These are phyloP conservation scores for Osmerus mordax DNA, from an alignment of 2,113 vertebrate genomes.

Conservation along the genomic window DNA sequence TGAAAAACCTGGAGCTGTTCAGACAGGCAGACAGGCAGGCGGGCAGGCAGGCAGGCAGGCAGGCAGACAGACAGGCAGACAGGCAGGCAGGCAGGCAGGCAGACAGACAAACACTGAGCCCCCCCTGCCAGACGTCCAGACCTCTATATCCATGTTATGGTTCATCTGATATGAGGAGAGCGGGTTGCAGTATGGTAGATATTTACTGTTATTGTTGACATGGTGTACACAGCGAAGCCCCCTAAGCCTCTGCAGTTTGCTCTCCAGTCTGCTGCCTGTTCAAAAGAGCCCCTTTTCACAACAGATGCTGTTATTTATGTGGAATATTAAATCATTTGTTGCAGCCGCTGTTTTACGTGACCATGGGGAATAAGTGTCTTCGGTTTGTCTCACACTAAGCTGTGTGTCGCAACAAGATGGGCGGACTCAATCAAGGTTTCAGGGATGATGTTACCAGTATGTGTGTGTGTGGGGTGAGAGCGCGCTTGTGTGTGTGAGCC, in stretches of 20 bases:
- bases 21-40: no score
- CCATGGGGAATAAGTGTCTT: conserved; percentile 23
- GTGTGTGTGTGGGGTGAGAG: background rate
- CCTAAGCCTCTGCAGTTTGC: conserved; percentile 28
- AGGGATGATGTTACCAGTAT: background rate
- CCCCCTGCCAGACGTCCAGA: background rate
- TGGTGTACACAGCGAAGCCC: conserved; percentile 23
- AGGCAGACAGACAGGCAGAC: background rate
- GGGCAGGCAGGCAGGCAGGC: no score
- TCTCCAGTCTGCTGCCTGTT: conserved; percentile 35
- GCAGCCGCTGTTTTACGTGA: conserved; percentile 26
- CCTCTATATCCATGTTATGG: conserved; percentile 52
- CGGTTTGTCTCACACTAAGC: conserved; percentile 25
- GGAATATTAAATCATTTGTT: conserved; percentile 44
- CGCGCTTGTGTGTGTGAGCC: background rate
- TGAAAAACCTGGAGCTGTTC: background rate
- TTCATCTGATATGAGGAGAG: conserved; percentile 51
- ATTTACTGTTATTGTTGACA: conserved; percentile 42
- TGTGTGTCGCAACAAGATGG: conserved; percentile 14
- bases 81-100: background rate
- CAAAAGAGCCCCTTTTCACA: conserved; percentile 39
- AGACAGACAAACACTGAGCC: background rate
- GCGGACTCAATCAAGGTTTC: conserved; percentile 16
- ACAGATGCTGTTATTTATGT: conserved; percentile 41
- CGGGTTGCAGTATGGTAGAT: conserved; percentile 32